Percentiles rank a stretch among this genome's conserved stretches.
Evolutionary conservation across 2,888 invertebrate species (phyloP).

Genomic region (Cosmia trapezina): DNA sequence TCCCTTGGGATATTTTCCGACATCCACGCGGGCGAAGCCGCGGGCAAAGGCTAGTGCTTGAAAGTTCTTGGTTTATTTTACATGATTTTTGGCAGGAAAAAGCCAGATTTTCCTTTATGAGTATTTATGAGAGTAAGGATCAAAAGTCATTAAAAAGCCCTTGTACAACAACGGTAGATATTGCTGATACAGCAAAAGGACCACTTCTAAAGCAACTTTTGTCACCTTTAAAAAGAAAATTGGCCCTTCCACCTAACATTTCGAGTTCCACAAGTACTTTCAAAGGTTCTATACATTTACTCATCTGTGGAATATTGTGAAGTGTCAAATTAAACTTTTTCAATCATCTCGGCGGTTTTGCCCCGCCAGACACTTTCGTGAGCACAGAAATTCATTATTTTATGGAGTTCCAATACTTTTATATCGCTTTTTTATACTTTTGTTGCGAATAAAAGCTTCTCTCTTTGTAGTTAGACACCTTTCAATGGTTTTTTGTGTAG

Average conservation of each 20-base stretch:
- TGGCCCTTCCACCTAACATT: constrained; percentile 42
- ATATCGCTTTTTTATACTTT: constrained; percentile 62
- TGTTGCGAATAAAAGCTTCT: constrained; percentile 54
- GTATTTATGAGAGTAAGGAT: not conserved
- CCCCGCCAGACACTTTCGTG: constrained; percentile 60
- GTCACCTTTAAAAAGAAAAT: constrained; percentile 42
- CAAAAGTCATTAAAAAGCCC: not conserved
- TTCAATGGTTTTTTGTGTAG: constrained; percentile 21
- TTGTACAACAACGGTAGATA: constrained; percentile 5
- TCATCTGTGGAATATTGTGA: constrained; percentile 62
- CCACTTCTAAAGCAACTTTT: constrained; percentile 10
- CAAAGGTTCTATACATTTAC: constrained; percentile 41
- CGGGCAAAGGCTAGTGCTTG: too few relatives aligned
- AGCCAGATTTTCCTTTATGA: not conserved
- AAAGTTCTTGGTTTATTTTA: not conserved
- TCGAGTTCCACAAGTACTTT: constrained; percentile 56
- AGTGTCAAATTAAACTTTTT: constrained; percentile 82
- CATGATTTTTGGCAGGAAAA: not conserved
- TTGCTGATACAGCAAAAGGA: constrained; percentile 8
- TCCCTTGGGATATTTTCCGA: too few relatives aligned
- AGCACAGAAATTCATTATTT: constrained; percentile 68
- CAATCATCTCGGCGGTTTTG: constrained; percentile 74
- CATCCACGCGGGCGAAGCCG: too few relatives aligned
- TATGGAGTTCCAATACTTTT: constrained; percentile 62
- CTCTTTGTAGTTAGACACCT: constrained; percentile 50